Percentiles rank a stretch among this genome's conserved stretches.
Conservation (phyloP, 2,888 invertebrate genomes). For the Chrysomela aeneicollis region DNA sequence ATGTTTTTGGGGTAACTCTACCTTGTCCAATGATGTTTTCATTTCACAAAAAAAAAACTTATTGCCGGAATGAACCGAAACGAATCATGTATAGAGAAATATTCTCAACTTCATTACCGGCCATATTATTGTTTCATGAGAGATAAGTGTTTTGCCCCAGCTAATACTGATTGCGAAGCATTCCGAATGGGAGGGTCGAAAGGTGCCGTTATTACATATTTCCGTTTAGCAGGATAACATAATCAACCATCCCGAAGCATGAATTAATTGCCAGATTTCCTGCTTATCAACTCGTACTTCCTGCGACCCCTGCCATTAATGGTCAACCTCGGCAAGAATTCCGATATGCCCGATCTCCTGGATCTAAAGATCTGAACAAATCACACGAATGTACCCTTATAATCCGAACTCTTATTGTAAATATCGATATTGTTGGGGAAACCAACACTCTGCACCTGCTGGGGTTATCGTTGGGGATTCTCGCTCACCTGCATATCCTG, state of each 20-base stretch:
- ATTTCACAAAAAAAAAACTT: background rate
- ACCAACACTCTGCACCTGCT: too few species aligned
- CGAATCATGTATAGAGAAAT: background rate
- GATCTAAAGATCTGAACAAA: too few species aligned
- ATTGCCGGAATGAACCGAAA: background rate
- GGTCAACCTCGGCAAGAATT: background rate
- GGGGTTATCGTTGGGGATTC: too few species aligned
- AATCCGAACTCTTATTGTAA: too few species aligned
- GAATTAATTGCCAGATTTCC: background rate
- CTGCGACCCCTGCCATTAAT: background rate
- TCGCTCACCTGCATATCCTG: slow-evolving; percentile 61
- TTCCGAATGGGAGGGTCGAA: background rate
- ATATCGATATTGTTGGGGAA: too few species aligned
- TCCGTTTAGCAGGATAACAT: background rate
- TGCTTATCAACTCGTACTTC: background rate
- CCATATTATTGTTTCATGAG: too few species aligned
- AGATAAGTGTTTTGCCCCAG: too few species aligned
- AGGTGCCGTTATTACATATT: background rate
- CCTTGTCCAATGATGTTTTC: background rate
- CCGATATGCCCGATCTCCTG: background rate
- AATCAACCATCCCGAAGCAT: background rate
- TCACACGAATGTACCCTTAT: too few species aligned
- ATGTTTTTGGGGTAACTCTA: slow-evolving; percentile 4
- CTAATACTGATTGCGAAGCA: background rate
- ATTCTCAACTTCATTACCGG: too few species aligned